Conservation (phyloP, 2,113 vertebrate genomes). For the Etheostoma cragini region DNA sequence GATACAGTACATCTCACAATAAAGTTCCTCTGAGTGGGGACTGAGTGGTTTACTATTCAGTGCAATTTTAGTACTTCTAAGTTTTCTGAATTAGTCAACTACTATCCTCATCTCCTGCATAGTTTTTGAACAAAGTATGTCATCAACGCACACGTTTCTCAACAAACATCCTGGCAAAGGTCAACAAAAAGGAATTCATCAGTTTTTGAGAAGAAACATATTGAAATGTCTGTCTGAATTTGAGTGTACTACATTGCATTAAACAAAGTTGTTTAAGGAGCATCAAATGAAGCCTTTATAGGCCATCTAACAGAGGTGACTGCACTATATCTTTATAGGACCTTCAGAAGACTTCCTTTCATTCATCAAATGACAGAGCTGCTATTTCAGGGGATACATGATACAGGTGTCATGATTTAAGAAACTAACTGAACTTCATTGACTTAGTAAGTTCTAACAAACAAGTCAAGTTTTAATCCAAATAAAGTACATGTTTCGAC, state of each 20-base stretch:
- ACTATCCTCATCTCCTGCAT: background rate
- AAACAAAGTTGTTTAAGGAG: slow-evolving; percentile 6
- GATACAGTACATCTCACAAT: slow-evolving; percentile 26
- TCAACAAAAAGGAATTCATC: background rate
- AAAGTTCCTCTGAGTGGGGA: slow-evolving; percentile 14
- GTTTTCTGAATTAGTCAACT: background rate
- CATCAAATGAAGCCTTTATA: background rate
- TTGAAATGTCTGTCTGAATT: background rate
- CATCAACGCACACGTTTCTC: background rate
- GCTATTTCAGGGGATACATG: background rate
- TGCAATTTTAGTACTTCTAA: background rate
- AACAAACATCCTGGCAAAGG: background rate
- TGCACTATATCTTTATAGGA: background rate
- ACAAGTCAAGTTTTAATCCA: background rate
- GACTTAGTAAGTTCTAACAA: background rate
- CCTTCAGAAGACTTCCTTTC: background rate
- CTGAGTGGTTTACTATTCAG: background rate
- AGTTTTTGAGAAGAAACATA: slow-evolving; percentile 4
- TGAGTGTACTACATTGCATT: background rate
- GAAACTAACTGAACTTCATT: background rate
- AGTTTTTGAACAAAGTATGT: background rate
- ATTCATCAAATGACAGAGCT: slow-evolving; percentile 2
- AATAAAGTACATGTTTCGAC: no score
- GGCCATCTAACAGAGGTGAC: background rate
- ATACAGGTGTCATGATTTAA: background rate